These are phyloP conservation scores for Cydia amplana DNA, from an alignment of 1,140 invertebrate genomes.

Conservation along the genomic window DNA sequence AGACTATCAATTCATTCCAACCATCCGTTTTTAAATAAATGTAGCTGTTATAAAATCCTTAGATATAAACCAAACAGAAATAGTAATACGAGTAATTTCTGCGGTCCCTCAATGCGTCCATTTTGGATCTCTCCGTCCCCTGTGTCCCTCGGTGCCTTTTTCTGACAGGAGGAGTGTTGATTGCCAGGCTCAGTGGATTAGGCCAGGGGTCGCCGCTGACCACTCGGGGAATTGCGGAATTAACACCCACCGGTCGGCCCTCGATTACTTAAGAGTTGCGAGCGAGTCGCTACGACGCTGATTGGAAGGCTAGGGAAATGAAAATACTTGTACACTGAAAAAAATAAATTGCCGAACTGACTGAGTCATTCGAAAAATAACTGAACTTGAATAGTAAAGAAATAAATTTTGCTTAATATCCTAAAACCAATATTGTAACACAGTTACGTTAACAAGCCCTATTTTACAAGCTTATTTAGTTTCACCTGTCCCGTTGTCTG, in stretches of 20 bases:
- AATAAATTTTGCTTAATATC: no score
- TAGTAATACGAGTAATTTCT: neutral
- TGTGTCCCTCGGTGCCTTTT: slow-evolving; percentile 26
- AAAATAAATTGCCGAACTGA: no score
- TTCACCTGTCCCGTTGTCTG: no score
- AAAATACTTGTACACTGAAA: no score
- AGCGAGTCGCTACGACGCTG: neutral
- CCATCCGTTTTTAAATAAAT: no score
- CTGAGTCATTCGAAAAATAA: no score
- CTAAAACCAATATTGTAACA: no score
- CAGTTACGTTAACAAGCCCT: no score
- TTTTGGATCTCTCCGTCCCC: slow-evolving; percentile 37
- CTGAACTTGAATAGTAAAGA: no score
- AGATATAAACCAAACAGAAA: neutral
- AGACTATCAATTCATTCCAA: no score
- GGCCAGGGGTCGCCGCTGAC: slow-evolving; percentile 55
- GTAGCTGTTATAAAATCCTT: neutral
- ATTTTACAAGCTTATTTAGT: no score
- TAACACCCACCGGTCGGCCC: slow-evolving; percentile 45
- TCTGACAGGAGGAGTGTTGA: slow-evolving; percentile 64
- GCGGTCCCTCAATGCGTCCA: slow-evolving; percentile 39
- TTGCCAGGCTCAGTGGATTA: slow-evolving; percentile 72
- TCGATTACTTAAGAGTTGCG: slow-evolving; percentile 1
- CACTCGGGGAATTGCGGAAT: slow-evolving; percentile 64
- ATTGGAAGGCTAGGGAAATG: no score